These are phyloP conservation scores for Musca vetustissima DNA, from an alignment of 1,140 invertebrate genomes.

Conservation along the genomic window DNA sequence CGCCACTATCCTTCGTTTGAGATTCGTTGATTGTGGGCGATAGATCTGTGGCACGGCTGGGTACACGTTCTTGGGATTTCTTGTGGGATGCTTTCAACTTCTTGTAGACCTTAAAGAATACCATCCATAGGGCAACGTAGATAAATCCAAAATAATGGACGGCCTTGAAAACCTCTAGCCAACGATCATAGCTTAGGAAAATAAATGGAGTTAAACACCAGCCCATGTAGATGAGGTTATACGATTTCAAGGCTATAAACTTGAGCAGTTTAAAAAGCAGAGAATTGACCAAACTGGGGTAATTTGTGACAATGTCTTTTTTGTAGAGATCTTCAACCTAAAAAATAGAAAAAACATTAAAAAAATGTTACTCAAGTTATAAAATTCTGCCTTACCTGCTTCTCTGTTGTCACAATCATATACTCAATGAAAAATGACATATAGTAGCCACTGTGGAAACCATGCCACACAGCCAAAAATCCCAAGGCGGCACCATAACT, in stretches of 20 bases:
- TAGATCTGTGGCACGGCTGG: conserved; percentile 4
- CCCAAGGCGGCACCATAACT: conserved; percentile 80
- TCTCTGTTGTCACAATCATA: conserved; percentile 82
- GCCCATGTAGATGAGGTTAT: conserved; percentile 81
- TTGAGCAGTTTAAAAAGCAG: conserved; percentile 56
- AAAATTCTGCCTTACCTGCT: conserved; percentile 66
- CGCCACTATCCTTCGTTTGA: background rate
- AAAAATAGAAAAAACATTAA: conserved; percentile 31
- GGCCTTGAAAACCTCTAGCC: conserved; percentile 63
- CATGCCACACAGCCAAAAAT: conserved; percentile 94
- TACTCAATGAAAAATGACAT: conserved; percentile 91
- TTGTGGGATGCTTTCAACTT: background rate
- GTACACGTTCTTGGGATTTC: background rate
- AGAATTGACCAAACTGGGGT: conserved; percentile 33
- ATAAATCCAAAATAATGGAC: conserved; percentile 68
- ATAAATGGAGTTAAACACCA: conserved; percentile 82
- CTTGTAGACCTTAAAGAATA: conserved; percentile 32
- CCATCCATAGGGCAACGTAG: conserved; percentile 63
- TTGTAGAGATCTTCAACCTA: conserved; percentile 41
- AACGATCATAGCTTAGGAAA: conserved; percentile 69
- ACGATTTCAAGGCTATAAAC: conserved; percentile 69
- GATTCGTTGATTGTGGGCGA: conserved; percentile 5
- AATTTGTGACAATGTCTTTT: conserved; percentile 39
- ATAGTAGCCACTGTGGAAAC: conserved; percentile 88
- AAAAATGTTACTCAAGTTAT: background rate